These are phyloP conservation scores for Bufotes viridis DNA, from an alignment of 2,797 vertebrate genomes.

Conservation along the genomic window DNA sequence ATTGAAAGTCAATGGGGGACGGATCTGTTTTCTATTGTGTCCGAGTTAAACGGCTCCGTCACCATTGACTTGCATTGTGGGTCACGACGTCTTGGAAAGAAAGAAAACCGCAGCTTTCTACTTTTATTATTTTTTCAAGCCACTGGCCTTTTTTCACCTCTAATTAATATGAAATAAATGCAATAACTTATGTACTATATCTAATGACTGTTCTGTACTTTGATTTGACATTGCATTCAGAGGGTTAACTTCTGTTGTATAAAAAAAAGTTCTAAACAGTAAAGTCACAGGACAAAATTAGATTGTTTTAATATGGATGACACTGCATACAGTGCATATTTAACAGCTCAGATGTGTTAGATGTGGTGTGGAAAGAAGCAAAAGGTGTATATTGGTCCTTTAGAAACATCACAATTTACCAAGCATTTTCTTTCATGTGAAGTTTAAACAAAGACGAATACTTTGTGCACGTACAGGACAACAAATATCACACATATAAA, in stretches of 20 bases:
- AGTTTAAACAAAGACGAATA: not conserved
- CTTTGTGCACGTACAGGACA: not conserved
- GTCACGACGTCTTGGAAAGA: too few species aligned
- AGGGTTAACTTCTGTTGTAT: not conserved
- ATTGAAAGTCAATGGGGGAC: too few species aligned
- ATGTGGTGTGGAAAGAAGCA: not conserved
- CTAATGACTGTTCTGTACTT: not conserved
- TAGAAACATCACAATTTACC: not conserved
- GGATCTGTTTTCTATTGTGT: too few species aligned
- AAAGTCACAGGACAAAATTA: not conserved
- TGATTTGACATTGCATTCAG: not conserved
- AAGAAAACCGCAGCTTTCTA: too few species aligned
- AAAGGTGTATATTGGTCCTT: not conserved
- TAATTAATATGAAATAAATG: too few species aligned
- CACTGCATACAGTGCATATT: not conserved
- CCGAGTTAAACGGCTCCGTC: too few species aligned
- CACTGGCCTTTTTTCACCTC: too few species aligned
- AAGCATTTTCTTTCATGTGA: not conserved
- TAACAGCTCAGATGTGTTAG: conserved; percentile 3
- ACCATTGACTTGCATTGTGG: too few species aligned
- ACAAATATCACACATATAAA: not conserved
- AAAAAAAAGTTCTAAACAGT: not conserved
- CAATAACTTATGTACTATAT: not conserved
- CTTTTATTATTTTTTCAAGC: too few species aligned
- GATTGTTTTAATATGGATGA: conserved; percentile 20